Evolutionary conservation across 2,888 invertebrate species (phyloP).

Genomic region (Pandemis corylana): DNA sequence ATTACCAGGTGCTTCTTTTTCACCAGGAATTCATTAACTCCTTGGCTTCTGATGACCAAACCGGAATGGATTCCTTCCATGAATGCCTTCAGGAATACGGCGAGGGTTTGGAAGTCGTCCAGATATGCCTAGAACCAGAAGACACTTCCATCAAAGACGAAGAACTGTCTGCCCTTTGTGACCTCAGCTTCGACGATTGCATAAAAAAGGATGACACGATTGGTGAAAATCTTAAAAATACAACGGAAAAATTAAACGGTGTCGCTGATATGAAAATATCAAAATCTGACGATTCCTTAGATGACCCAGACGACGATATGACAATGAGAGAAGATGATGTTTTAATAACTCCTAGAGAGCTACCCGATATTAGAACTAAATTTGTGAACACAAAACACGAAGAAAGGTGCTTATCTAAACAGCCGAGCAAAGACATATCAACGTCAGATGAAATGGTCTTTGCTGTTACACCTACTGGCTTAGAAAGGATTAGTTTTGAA

Average conservation of each 20-base stretch:
- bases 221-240: constrained; percentile 53
- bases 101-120: constrained; percentile 86
- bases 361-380: constrained; percentile 68
- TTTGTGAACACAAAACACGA: constrained; percentile 62
- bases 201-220: constrained; percentile 56
- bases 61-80: constrained; percentile 87
- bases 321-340: constrained; percentile 81
- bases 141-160: constrained; percentile 83
- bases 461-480: constrained; percentile 80
- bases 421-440: constrained; percentile 80
- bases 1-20: constrained; percentile 42
- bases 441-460: constrained; percentile 84
- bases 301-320: constrained; percentile 79
- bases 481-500: constrained; percentile 82
- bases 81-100: constrained; percentile 88
- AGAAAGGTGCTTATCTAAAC: constrained; percentile 70
- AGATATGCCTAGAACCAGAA: constrained; percentile 86
- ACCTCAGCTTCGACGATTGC: constrained; percentile 76
- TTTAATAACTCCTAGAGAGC: constrained; percentile 69
- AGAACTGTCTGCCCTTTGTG: constrained; percentile 75
- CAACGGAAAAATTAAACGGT: constrained; percentile 62
- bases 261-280: constrained; percentile 65
- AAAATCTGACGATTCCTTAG: constrained; percentile 77
- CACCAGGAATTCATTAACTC: constrained; percentile 83
- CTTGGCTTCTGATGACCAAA: constrained; percentile 86